phyloP scores from a whole-genome alignment of 2,113 vertebrate species.

The Geothlypis trichas region DNA sequence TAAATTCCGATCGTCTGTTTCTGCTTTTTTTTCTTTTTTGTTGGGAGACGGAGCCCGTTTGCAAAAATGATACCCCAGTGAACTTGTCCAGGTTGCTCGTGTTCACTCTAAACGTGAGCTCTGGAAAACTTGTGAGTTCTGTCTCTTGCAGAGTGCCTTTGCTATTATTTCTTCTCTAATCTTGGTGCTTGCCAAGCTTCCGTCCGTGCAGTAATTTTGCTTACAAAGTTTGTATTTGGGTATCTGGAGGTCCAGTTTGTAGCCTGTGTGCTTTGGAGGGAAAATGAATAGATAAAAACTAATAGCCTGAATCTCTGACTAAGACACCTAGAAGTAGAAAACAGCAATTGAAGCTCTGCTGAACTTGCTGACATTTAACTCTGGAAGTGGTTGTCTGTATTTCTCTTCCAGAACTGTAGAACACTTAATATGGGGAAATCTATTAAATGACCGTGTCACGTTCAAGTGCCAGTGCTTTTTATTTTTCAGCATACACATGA shows the following conservation, averaged over 20 bases:
- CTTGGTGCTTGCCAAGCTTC: not conserved
- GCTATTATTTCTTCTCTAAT: not conserved
- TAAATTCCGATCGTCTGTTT: conserved; percentile 30
- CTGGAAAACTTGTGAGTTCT: not conserved
- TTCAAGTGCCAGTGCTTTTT: not conserved
- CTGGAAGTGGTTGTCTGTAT: not conserved
- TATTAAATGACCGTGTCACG: accelerated
- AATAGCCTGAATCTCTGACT: not conserved
- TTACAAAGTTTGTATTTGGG: accelerated
- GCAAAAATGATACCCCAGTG: not conserved
- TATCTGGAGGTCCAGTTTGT: not conserved
- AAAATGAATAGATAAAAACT: not conserved
- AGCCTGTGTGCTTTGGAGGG: not conserved
- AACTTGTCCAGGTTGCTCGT: not conserved
- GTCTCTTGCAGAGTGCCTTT: not conserved
- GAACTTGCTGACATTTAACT: not conserved
- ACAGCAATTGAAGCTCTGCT: not conserved
- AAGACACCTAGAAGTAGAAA: not conserved
- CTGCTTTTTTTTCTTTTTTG: not conserved
- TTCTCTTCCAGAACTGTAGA: not conserved
- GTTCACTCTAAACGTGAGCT: accelerated
- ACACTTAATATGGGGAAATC: not conserved
- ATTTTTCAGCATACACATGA: not conserved
- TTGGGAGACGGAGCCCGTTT: not conserved
- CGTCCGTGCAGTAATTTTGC: not conserved